Base-by-base conservation (phyloP, 1,140 invertebrate species). In the Drosophila albomicans region DNA sequence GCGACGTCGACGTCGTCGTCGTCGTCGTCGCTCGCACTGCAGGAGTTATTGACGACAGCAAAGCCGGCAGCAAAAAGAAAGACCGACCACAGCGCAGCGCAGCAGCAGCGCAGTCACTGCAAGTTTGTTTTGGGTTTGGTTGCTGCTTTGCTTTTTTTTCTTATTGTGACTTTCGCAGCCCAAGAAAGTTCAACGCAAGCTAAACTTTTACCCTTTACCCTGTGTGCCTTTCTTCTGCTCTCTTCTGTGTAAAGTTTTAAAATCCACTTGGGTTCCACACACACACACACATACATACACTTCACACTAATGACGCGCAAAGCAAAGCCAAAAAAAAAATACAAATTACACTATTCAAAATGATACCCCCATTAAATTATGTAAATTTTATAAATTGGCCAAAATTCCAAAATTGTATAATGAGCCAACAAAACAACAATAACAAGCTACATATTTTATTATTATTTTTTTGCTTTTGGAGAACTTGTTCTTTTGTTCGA, bases 401-500 rank as follows among this genome's bases (percentile, higher is more conserved):
- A 66, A 70, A 74, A 77, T 63, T 45, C 68, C 28, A 1, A 58
- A 75, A 63, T 51, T 69, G 59, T 75, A 85, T 85, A 84, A 84
- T 52, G 72, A 84, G 81, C 48, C 43, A 54, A 70, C 13, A 46
- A 45, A 62, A 3, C 11, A 49, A n/a, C 25, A 64, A 54, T 46
- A 51, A 54, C 20, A 66, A 71, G 48, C 63, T 64, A 73, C 63
- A 75, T 80, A 63, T 85, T 71, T 85, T 81, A 82, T 82, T 82
- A 78, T 80, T 25, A 25, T 25, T 25, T 25, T 75, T 88, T 75
- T 88, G 68, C 67, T 67, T 38, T 32, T 38, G 72, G 80, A 88
- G 80, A 87, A 87, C 84, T 87, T 88, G 84, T 87, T 87, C 63
- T 88, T 80, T 84, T 63, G 64, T 86, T 78, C 65, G 63, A 25